phyloP scores from a whole-genome alignment of 1,140 invertebrate genomes.

The Calliphora vicina region DNA sequence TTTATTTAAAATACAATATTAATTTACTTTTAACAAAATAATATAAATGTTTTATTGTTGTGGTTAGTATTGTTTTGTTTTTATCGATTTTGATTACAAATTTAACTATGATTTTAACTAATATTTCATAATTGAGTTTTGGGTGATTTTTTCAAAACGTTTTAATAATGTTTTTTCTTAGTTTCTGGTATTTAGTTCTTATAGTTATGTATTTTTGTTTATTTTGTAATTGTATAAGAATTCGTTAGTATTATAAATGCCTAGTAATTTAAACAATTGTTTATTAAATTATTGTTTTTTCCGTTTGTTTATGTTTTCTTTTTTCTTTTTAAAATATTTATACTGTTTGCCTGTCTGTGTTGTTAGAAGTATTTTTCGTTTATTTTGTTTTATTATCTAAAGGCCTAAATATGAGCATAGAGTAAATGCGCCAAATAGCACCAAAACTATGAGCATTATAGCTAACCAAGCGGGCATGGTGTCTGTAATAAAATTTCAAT shows the following conservation, averaged over 20 bases:
- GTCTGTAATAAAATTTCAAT: constrained; percentile 65
- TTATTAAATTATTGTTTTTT: background rate
- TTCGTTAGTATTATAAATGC: constrained; percentile 7
- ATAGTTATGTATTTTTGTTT: background rate
- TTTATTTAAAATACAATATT: too few species aligned
- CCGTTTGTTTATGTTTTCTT: too few species aligned
- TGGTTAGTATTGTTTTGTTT: background rate
- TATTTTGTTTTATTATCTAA: constrained; percentile 63
- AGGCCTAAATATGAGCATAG: constrained; percentile 82
- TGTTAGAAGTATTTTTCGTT: background rate
- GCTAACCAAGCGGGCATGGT: constrained; percentile 81
- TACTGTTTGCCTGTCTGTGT: background rate
- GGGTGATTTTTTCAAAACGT: too few species aligned
- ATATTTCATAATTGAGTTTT: too few species aligned
- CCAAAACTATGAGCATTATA: constrained; percentile 74
- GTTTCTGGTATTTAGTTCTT: background rate
- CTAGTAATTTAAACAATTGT: background rate
- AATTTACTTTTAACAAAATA: background rate
- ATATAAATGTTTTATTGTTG: background rate
- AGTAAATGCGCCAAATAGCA: constrained; percentile 78
- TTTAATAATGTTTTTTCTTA: background rate
- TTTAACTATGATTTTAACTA: background rate
- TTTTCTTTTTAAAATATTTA: background rate
- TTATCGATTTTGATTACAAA: constrained; percentile 1
- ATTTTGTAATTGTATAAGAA: background rate